Base-by-base conservation (phyloP, 2,888 invertebrate species). In the Plebejus anna region DNA sequence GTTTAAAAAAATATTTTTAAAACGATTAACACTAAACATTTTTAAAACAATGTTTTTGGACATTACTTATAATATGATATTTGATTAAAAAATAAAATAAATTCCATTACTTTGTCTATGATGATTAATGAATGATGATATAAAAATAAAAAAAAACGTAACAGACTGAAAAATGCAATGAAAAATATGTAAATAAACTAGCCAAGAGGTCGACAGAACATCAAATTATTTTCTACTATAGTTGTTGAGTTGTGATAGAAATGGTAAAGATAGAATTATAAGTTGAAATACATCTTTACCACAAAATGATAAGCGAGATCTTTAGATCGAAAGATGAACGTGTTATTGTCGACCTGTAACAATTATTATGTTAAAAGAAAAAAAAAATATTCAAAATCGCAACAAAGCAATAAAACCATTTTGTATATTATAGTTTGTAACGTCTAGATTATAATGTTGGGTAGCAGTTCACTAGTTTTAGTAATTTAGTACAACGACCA, bases 171-270 rank as follows among this genome's bases (percentile, higher is more conserved):
- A 66, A 47, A 28, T 73, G 32, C 57, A 75, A 75, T 75, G 36
- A 57, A 75, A 55, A 75, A 22, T 75, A 22, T 75, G 57, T 75
- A 75, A 75, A 75, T 75, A 75, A 36, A 75, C n/a, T 66, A 66
- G 66, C 32, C 7, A 61, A 66, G 11, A 32, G 66, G 66, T 36
- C 66, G 66, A 66, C 66, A 36, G 13, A 13, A 66, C 32, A 28
- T 66, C 4, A 66, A 66, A 66, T 16, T 28, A 28, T 61, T 11
- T 61, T 61, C 3, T 61, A 28, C 28, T 32, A 55, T 16, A 55
- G 13, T 55, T 16, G 16, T 55, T 55, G 16, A 22, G 36, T 22
- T 66, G 66, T 61, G 3, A 66, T 66, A 13, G 32, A 11, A 9
- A 9, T 22, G 61, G 66, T 66, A 36, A 32, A 66, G 66, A 32